Conservation (phyloP, 2,113 vertebrate species). For the Bettongia penicillata region DNA sequence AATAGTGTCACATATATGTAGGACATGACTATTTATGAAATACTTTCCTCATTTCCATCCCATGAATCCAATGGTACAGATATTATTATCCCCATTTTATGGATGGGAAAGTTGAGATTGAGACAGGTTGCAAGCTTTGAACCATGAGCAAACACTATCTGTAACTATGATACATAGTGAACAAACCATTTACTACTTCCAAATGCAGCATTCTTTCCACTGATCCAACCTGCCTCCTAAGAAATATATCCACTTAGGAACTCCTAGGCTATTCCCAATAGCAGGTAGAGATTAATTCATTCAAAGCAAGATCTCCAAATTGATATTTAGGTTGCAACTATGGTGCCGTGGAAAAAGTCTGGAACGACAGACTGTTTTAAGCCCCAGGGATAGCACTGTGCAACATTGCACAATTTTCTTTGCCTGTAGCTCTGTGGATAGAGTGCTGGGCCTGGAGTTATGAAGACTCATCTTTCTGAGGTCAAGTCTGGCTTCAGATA, state of each 20-base stretch:
- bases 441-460: too few relatives aligned
- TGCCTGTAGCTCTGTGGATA: neutral
- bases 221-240: neutral
- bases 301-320: neutral
- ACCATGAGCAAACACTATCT: too few relatives aligned
- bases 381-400: neutral
- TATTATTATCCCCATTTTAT: neutral
- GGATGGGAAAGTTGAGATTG: constrained; percentile 42
- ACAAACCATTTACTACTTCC: neutral
- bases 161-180: neutral
- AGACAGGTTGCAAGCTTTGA: neutral
- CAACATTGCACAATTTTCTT: neutral
- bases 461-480: too few relatives aligned
- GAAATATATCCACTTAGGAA: neutral
- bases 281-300: neutral
- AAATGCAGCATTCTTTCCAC: neutral
- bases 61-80: neutral
- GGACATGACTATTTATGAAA: neutral
- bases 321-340: neutral
- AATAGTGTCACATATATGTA: neutral
- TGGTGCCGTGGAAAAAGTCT: neutral
- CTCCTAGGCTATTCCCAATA: neutral
- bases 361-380: neutral
- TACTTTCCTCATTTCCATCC: neutral
- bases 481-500: too few relatives aligned